A percentile compares a stretch with the other conserved stretches of the same genome.
phyloP scores from a whole-genome alignment of 2,113 vertebrate species.

The Helogale parvula region DNA sequence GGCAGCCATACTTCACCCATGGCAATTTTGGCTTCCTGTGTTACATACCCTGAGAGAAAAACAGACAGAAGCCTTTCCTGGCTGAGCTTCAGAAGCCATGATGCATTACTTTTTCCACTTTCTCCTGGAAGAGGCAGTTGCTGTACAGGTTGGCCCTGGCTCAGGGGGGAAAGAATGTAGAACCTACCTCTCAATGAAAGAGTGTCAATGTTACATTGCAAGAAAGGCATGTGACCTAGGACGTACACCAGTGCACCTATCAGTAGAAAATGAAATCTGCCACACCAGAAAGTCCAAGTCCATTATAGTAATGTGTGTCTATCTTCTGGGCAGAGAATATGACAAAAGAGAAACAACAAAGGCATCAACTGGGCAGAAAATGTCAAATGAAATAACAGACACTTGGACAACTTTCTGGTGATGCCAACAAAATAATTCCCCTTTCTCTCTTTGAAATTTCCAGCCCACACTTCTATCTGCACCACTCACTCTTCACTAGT shows the following conservation, averaged over 20 bases:
- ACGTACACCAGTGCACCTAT: background rate
- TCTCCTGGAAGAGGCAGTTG: background rate
- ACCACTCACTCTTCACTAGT: background rate
- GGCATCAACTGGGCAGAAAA: background rate
- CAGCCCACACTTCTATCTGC: background rate
- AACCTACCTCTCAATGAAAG: background rate
- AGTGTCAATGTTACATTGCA: background rate
- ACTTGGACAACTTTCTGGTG: constrained; percentile 2
- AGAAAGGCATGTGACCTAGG: background rate
- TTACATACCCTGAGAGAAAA: background rate
- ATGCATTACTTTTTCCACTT: background rate
- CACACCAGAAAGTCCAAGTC: background rate
- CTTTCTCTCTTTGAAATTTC: background rate
- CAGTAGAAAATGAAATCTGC: background rate
- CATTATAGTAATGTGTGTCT: background rate
- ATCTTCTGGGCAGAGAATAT: background rate
- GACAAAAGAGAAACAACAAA: background rate
- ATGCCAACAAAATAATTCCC: background rate
- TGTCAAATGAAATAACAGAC: background rate
- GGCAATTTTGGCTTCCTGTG: background rate
- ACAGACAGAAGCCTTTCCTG: background rate
- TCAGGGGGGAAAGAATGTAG: background rate
- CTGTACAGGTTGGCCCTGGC: background rate
- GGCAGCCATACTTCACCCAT: background rate
- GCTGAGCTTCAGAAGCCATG: background rate